Percentiles rank a stretch among this genome's conserved stretches.
These are phyloP conservation scores for Elgaria multicarinata DNA, from an alignment of 2,113 vertebrate species.

Conservation along the genomic window DNA sequence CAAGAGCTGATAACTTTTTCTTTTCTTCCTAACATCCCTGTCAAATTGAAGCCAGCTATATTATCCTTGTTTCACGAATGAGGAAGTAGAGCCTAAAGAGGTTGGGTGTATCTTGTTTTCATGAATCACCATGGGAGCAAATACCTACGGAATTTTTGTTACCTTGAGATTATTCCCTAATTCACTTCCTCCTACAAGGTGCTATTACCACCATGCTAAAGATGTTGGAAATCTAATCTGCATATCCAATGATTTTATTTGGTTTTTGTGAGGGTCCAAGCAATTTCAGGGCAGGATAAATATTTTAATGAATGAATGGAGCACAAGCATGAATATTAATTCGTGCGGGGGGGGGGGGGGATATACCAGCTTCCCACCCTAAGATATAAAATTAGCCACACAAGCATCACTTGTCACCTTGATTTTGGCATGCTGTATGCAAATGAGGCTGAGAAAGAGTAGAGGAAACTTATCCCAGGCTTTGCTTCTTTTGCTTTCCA, in stretches of 20 bases:
- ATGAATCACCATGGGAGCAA: background rate
- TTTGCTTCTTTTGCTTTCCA: background rate
- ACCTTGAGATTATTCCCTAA: background rate
- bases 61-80: background rate
- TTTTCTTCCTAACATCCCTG: background rate
- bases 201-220: background rate
- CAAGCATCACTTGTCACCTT: background rate
- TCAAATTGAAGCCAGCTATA: background rate
- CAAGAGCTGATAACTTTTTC: background rate
- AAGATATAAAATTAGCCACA: background rate
- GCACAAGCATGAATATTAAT: background rate
- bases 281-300: background rate
- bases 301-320: background rate
- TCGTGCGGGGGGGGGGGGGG: no score
- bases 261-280: background rate
- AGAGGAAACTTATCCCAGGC: background rate
- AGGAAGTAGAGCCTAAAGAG: background rate
- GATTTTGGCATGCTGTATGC: background rate
- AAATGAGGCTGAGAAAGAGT: background rate
- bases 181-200: background rate
- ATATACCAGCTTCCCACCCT: background rate
- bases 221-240: background rate
- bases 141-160: background rate
- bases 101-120: background rate
- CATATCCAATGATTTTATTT: background rate